Conservation (phyloP, 2,113 vertebrate genomes). For the Cinclus mexicanus region DNA sequence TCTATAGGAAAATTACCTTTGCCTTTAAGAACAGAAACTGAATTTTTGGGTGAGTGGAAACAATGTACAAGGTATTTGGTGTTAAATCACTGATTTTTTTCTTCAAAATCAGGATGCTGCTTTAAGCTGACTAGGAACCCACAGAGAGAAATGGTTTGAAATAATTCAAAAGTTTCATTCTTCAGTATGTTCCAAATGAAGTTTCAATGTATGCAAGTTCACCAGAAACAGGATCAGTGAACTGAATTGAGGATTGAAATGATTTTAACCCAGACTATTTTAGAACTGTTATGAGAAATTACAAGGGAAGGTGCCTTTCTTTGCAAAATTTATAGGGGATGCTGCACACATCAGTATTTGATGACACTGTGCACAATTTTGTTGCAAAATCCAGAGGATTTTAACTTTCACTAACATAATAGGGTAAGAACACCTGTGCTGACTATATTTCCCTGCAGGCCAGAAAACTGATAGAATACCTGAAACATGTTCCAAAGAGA, state of each 20-base stretch:
- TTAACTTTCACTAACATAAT: background rate
- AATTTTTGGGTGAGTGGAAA: background rate
- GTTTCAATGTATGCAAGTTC: background rate
- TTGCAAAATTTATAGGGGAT: background rate
- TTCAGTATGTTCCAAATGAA: background rate
- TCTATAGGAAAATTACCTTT: background rate
- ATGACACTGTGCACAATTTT: background rate
- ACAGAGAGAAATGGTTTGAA: background rate
- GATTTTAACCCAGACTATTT: background rate
- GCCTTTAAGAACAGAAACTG: background rate
- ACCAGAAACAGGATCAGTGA: background rate
- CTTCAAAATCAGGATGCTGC: background rate
- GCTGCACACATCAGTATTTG: background rate
- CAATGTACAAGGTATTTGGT: accelerated
- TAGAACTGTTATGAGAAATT: background rate
- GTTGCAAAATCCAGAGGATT: background rate
- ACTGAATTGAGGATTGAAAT: background rate
- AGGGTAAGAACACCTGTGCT: background rate
- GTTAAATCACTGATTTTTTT: background rate
- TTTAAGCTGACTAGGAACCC: background rate
- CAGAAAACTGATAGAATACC: background rate
- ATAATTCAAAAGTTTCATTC: background rate
- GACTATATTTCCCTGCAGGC: background rate
- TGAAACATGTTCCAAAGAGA: background rate
- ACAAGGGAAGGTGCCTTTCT: background rate